Base-by-base conservation (phyloP, 2,113 vertebrate genomes). In the Otocyon megalotis region DNA sequence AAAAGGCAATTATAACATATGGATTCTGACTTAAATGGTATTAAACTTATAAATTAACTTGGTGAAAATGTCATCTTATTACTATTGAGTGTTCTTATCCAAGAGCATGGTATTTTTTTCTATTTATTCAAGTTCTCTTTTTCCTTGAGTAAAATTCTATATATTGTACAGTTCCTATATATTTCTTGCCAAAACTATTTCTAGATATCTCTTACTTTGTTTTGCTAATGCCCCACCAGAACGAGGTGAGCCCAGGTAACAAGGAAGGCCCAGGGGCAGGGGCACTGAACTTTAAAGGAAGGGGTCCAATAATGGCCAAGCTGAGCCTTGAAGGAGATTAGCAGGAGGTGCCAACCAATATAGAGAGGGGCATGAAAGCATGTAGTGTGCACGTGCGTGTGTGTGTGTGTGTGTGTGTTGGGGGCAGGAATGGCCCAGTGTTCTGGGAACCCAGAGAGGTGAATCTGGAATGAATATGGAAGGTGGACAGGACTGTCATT, bases 11-110 rank as follows among this genome's bases (percentile, higher is more conserved):
- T 35, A 60, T 54, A 60, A 20, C 32, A 80, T 65, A 20, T 35
- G 10, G 30, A 94, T 89, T 96, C 84, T 86, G 35, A 81, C 14
- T 62, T 48, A 86, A 72, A 81, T 7, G 54, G 15, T n/a, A 26
- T 84, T 74, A 9, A 17, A 74, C 5, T 43, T 58, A n/a, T 37
- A 69, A 84, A 65, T 79, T 53, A 80, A 32, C 32, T 60, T 80
- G 50, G 43, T 63, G 16, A 77, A 60, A 50, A 79, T 85, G 65
- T 14, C 4, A 14, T 35, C 63, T 54, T 65, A 5, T 58, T 72
- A n/a, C 20, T 20, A 16, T 17, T 2, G 20, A 79, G 32, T 48
- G 26, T 90, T 93, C 14, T 43, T 81, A 77, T 30, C 35, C 26
- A 48, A 28, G 58, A 80, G 24, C 24, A 50, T 5, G 2, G 22